Percentiles rank a stretch among this genome's conserved stretches.
These are phyloP conservation scores for Watsonalla binaria DNA, from an alignment of 2,888 invertebrate species.

Conservation along the genomic window DNA sequence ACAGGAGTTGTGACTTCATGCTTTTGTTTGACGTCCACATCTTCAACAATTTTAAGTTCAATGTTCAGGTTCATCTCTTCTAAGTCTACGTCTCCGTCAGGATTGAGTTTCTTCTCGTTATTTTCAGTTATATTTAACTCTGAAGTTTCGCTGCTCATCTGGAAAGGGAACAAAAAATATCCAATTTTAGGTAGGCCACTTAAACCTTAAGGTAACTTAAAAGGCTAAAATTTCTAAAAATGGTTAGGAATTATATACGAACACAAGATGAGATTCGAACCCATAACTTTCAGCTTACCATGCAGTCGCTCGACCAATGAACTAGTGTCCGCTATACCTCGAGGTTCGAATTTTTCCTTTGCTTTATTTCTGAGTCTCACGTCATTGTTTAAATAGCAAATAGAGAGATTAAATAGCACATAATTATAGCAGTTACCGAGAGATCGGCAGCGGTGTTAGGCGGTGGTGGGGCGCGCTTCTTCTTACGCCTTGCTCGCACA, in stretches of 20 bases:
- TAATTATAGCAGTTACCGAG: constrained; percentile 36
- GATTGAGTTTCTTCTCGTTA: constrained; percentile 32
- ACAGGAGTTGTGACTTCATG: constrained; percentile 6
- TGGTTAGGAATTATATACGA: no score
- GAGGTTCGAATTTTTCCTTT: no score
- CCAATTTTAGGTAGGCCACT: background rate
- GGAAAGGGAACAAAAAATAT: constrained; percentile 21
- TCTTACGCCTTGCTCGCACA: constrained; percentile 78
- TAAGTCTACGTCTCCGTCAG: constrained; percentile 46
- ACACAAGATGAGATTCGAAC: no score
- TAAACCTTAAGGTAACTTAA: no score
- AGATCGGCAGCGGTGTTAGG: constrained; percentile 48
- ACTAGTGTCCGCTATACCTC: no score
- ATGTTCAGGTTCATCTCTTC: constrained; percentile 59
- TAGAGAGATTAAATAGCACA: no score
- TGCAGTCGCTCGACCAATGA: no score
- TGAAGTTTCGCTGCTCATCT: constrained; percentile 49
- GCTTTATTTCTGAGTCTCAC: no score
- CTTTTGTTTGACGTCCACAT: constrained; percentile 45
- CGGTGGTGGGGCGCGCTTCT: constrained; percentile 81
- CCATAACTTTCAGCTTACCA: no score
- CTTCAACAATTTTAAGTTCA: constrained; percentile 73
- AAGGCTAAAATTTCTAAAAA: background rate
- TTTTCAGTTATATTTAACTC: constrained; percentile 45
- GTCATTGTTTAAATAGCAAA: background rate